These are phyloP conservation scores for Podilymbus podiceps DNA, from an alignment of 2,113 vertebrate species.

Conservation along the genomic window DNA sequence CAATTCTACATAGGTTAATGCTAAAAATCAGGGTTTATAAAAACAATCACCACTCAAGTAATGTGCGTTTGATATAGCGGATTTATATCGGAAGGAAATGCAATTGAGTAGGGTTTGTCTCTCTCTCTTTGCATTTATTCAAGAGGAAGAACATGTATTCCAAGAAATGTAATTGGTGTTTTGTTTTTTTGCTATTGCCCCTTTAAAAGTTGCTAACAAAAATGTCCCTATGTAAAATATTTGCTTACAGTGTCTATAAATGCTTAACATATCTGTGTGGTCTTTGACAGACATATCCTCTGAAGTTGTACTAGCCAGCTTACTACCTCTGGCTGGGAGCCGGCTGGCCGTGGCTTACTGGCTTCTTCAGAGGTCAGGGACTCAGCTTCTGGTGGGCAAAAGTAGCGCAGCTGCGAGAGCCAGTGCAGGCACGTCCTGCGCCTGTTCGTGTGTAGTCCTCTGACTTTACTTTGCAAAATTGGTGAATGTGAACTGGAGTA, in stretches of 20 bases:
- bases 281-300: neutral
- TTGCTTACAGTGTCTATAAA: neutral
- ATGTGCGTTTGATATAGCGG: neutral
- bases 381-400: neutral
- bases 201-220: neutral
- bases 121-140: neutral
- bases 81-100: neutral
- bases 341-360: neutral
- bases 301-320: neutral
- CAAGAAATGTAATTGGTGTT: neutral
- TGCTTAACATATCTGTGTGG: accelerated
- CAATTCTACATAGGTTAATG: neutral
- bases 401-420: neutral
- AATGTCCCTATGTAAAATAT: neutral
- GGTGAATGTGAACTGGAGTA: neutral
- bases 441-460: neutral
- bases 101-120: neutral
- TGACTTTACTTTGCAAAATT: neutral
- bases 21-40: neutral
- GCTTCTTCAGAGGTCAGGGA: neutral
- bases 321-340: neutral
- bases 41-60: neutral
- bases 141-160: neutral
- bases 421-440: neutral
- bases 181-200: neutral